A percentile compares a stretch with the other conserved stretches of the same genome.
phyloP scores from a whole-genome alignment of 92 coral and sea anemone species.

The Bergia sp. region DNA sequence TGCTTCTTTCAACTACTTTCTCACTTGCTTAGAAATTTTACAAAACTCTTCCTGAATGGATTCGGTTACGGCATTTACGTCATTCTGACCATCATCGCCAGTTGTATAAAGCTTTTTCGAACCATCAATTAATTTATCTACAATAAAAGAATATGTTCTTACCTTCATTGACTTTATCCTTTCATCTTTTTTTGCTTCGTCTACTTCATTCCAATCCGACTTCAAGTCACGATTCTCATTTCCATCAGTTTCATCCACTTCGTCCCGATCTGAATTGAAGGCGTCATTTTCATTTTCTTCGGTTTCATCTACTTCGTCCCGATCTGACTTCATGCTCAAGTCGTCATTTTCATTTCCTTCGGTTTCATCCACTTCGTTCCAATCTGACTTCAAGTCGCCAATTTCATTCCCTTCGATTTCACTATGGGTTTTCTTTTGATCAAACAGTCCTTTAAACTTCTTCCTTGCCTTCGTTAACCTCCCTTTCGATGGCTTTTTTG shows the following conservation, averaged over 20 bases:
- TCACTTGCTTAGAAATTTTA: neutral
- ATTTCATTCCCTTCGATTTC: neutral
- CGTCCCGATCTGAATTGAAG: too few relatives aligned
- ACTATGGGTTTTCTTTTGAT: neutral
- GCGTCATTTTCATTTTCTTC: neutral
- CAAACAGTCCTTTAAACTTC: conserved; percentile 19
- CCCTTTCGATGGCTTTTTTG: conserved; percentile 21
- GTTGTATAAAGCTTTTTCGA: neutral
- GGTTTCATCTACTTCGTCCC: neutral
- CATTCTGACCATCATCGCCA: neutral
- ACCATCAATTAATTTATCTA: neutral
- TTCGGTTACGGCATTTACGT: neutral
- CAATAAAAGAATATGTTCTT: neutral
- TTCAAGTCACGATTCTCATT: too few relatives aligned
- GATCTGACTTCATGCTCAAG: neutral
- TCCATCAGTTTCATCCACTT: too few relatives aligned
- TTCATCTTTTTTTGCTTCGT: neutral
- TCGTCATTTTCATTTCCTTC: too few relatives aligned
- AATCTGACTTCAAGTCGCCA: neutral
- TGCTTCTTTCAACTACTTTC: conserved; percentile 24
- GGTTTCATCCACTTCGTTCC: too few relatives aligned
- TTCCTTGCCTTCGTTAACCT: conserved; percentile 10
- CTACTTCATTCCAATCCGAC: too few relatives aligned
- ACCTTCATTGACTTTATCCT: conserved; percentile 6
- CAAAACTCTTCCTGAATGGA: neutral